Evolutionary conservation across 2,888 invertebrate genomes (phyloP).

Genomic region (Cryptophagus acutangulus): DNA sequence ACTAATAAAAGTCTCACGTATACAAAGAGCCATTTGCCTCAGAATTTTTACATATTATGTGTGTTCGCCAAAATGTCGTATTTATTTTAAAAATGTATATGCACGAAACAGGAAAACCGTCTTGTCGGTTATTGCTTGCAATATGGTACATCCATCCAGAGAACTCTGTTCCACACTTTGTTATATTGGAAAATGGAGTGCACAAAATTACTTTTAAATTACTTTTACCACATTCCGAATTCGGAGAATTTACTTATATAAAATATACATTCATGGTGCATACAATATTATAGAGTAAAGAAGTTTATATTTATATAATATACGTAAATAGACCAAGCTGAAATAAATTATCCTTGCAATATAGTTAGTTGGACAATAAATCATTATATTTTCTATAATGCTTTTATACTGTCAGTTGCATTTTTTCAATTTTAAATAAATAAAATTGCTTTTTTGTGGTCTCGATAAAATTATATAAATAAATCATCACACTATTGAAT

Average conservation of each 20-base stretch:
- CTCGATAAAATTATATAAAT: too few species aligned
- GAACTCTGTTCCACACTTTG: slow-evolving; percentile 15
- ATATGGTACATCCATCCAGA: slow-evolving; percentile 10
- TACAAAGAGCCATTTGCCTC: slow-evolving; percentile 33
- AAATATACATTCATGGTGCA: too few species aligned
- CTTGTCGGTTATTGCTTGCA: slow-evolving; percentile 20
- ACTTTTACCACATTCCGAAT: slow-evolving; percentile 29
- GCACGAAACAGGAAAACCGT: slow-evolving; percentile 22
- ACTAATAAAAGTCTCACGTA: slow-evolving; percentile 42
- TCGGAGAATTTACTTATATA: slow-evolving; percentile 21
- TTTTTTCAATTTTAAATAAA: neutral
- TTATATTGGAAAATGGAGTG: slow-evolving; percentile 26
- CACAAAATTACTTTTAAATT: slow-evolving; percentile 32
- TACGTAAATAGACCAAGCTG: slow-evolving; percentile 29
- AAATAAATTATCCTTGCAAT: slow-evolving; percentile 30
- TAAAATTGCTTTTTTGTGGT: neutral
- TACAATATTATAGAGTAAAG: too few species aligned
- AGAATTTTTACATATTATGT: slow-evolving; percentile 33
- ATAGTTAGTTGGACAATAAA: slow-evolving; percentile 27
- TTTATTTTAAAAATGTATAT: slow-evolving; percentile 41
- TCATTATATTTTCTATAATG: slow-evolving; percentile 24
- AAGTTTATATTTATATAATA: too few species aligned
- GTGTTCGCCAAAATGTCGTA: slow-evolving; percentile 37
- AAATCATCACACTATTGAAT: too few species aligned
- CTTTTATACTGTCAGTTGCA: slow-evolving; percentile 22